These are phyloP conservation scores for Rhea americana DNA, from an alignment of 2,113 vertebrate species.

Conservation along the genomic window DNA sequence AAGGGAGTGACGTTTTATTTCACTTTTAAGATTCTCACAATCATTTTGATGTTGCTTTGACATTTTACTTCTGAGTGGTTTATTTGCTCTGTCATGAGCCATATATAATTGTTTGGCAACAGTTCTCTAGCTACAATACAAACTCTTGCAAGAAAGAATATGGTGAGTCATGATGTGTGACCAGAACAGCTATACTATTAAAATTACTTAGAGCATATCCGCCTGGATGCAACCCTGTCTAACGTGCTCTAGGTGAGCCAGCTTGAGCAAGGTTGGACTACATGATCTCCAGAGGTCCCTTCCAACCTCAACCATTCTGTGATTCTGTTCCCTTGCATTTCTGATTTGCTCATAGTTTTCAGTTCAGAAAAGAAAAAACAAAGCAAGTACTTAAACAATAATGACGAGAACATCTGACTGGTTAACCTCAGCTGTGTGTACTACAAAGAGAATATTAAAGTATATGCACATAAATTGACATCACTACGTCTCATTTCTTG, in stretches of 20 bases:
- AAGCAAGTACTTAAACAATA: not conserved
- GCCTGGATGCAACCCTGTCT: too few species aligned
- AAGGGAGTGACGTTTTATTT: not conserved
- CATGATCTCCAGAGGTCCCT: too few species aligned
- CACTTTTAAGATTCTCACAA: not conserved
- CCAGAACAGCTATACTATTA: not conserved
- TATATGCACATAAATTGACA: not conserved
- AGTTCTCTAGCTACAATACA: not conserved
- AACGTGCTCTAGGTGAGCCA: too few species aligned
- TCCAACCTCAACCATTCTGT: too few species aligned
- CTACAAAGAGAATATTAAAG: not conserved
- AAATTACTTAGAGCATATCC: not conserved
- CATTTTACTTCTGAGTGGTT: not conserved
- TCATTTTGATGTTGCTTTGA: not conserved
- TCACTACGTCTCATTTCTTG: not conserved
- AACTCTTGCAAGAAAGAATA: slow-evolving; percentile 11
- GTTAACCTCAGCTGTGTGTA: not conserved
- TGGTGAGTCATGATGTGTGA: slow-evolving; percentile 17
- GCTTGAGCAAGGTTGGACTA: too few species aligned
- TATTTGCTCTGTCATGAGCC: not conserved
- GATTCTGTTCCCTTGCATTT: not conserved
- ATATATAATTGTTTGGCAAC: not conserved
- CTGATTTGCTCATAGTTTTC: not conserved
- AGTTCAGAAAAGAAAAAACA: not conserved
- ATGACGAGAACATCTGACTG: not conserved